Conservation (phyloP, 2,797 vertebrate species). For the Anguilla marmorata region DNA sequence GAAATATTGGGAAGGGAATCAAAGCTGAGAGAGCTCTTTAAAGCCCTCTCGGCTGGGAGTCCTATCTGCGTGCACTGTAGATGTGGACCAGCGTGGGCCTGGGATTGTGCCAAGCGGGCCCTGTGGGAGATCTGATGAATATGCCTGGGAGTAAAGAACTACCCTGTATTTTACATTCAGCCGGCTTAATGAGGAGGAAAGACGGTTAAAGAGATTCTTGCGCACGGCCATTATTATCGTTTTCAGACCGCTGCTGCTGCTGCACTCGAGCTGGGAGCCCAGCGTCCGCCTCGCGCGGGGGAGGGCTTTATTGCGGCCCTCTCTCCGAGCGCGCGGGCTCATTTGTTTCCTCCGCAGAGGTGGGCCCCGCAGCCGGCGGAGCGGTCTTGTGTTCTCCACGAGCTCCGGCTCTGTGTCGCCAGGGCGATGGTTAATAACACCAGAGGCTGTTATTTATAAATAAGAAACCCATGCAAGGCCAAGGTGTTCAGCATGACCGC, state of each 20-base stretch:
- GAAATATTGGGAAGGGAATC: slow-evolving; percentile 12
- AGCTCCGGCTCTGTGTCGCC: not conserved
- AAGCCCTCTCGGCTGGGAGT: not conserved
- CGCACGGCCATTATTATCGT: slow-evolving; percentile 23
- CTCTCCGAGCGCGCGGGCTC: not conserved
- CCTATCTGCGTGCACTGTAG: slow-evolving; percentile 10
- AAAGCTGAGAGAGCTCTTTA: slow-evolving; percentile 8
- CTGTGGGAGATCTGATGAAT: slow-evolving; percentile 24
- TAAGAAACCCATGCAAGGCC: slow-evolving; percentile 5
- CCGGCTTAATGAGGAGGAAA: slow-evolving; percentile 33
- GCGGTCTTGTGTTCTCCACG: not conserved
- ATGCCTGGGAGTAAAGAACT: slow-evolving; percentile 20
- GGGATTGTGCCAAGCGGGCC: slow-evolving; percentile 5
- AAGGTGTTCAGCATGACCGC: slow-evolving; percentile 11
- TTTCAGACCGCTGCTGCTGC: not conserved
- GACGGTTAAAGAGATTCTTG: slow-evolving; percentile 22
- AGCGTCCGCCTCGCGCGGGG: not conserved
- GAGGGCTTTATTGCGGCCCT: not conserved
- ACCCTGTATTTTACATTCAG: slow-evolving; percentile 12
- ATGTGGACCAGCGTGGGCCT: slow-evolving; percentile 17
- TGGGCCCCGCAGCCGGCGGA: not conserved
- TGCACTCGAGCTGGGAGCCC: not conserved
- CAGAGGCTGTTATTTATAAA: slow-evolving; percentile 24
- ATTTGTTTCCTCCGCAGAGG: not conserved
- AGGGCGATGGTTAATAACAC: not conserved